phyloP scores from a whole-genome alignment of 2,888 invertebrate genomes.

The Linhomoeus sp. region DNA sequence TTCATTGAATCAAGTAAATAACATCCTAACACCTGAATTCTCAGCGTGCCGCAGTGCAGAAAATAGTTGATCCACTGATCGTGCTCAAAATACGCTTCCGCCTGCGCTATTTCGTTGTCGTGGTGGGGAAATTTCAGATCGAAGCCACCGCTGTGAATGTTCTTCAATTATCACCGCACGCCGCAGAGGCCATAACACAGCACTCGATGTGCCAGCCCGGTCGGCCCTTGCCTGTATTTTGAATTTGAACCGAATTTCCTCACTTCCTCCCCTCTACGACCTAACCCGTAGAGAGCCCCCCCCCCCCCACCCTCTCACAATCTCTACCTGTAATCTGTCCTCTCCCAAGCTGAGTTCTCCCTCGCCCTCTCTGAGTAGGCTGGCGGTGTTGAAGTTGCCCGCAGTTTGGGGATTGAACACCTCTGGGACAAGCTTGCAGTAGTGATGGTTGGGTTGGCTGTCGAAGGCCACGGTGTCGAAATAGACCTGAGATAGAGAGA shows the following conservation, averaged over 20 bases:
- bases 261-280: no score
- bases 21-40: constrained; percentile 42
- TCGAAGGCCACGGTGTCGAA: constrained; percentile 82
- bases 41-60: constrained; percentile 87
- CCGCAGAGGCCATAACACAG: constrained; percentile 82
- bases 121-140: constrained; percentile 98
- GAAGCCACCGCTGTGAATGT: constrained; percentile 77
- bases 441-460: constrained; percentile 57
- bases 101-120: constrained; percentile 75
- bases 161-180: constrained; percentile 58
- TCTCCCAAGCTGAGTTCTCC: constrained; percentile 9
- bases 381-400: constrained; percentile 41
- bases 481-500: constrained; percentile 52
- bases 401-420: constrained; percentile 49
- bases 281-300: no score
- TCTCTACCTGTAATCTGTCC: not conserved
- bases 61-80: constrained; percentile 81
- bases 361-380: constrained; percentile 23
- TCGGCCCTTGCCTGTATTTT: constrained; percentile 41
- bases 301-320: no score
- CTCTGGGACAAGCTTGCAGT: constrained; percentile 93
- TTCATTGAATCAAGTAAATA: no score
- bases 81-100: constrained; percentile 61
- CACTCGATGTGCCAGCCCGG: constrained; percentile 99
- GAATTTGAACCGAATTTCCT: no score